Percentiles rank a stretch among this genome's conserved stretches.
Evolutionary conservation across 2,113 vertebrate species (phyloP).

Genomic region (Beaufortia kweichowensis): DNA sequence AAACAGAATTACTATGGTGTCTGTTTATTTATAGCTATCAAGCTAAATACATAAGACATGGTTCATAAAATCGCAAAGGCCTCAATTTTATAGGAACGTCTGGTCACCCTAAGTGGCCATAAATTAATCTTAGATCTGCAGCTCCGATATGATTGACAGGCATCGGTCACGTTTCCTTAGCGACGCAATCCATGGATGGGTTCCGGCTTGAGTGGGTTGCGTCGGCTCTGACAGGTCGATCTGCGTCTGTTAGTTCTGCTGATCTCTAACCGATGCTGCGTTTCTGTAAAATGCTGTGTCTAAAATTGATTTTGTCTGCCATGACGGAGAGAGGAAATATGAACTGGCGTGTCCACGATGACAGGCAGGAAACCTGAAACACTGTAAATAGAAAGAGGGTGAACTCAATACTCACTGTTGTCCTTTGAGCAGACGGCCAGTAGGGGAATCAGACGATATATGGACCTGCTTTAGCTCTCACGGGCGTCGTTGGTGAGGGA

Average conservation of each 20-base stretch:
- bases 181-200: neutral
- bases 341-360: constrained; percentile 40
- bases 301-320: constrained; percentile 46
- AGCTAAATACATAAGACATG: no score
- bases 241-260: constrained; percentile 33
- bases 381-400: constrained; percentile 6
- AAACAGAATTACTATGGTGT: no score
- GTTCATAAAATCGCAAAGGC: no score
- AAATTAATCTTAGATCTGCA: constrained; percentile 21
- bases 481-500: neutral
- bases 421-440: constrained; percentile 30
- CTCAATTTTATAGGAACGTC: no score
- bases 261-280: constrained; percentile 15
- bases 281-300: constrained; percentile 40
- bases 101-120: neutral
- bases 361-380: constrained; percentile 40
- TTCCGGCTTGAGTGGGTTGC: neutral
- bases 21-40: no score
- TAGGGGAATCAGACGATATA: neutral
- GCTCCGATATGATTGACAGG: neutral
- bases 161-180: constrained; percentile 37
- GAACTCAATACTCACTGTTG: constrained; percentile 42
- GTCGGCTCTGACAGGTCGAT: constrained; percentile 6
- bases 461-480: neutral
- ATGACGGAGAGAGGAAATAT: constrained; percentile 34